Evolutionary conservation across 35 echinoderm and acorn worm species (phyloP).

Genomic region (Acanthaster planci): DNA sequence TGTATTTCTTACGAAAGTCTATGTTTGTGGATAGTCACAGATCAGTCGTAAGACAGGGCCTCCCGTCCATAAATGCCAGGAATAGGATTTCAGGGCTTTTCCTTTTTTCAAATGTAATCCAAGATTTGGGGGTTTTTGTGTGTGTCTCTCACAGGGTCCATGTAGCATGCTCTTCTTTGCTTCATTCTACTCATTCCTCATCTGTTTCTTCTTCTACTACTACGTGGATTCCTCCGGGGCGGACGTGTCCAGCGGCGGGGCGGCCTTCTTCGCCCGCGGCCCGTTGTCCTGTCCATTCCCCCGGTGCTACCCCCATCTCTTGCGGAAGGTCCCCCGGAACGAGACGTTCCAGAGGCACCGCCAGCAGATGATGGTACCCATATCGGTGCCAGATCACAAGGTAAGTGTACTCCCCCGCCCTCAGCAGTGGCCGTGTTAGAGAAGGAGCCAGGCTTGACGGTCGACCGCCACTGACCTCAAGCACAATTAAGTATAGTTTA

Average conservation of each 20-base stretch:
- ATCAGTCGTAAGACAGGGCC: too few species aligned
- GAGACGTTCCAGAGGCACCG: constrained; percentile 54
- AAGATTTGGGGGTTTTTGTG: too few species aligned
- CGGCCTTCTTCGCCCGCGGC: constrained; percentile 38
- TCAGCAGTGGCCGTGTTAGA: too few species aligned
- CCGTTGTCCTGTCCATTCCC: constrained; percentile 46
- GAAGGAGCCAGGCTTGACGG: too few species aligned
- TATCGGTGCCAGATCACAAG: constrained; percentile 68
- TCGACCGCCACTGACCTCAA: too few species aligned
- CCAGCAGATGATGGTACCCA: constrained; percentile 53
- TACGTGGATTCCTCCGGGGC: constrained; percentile 46
- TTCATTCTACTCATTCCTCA: constrained; percentile 61
- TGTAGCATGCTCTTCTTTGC: constrained; percentile 63
- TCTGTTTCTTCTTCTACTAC: constrained; percentile 63
- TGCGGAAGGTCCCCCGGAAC: constrained; percentile 33
- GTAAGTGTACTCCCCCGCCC: constrained; percentile 14
- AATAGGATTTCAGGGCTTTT: too few species aligned
- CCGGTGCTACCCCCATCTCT: constrained; percentile 46
- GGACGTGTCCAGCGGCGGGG: constrained; percentile 33
- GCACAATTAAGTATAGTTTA: too few species aligned
- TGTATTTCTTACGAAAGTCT: too few species aligned
- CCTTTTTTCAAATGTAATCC: too few species aligned
- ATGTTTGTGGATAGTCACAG: too few species aligned
- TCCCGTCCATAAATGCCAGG: too few species aligned
- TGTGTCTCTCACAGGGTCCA: constrained; percentile 39